Conservation (phyloP, 2,797 vertebrate genomes). For the Rhincodon typus region DNA sequence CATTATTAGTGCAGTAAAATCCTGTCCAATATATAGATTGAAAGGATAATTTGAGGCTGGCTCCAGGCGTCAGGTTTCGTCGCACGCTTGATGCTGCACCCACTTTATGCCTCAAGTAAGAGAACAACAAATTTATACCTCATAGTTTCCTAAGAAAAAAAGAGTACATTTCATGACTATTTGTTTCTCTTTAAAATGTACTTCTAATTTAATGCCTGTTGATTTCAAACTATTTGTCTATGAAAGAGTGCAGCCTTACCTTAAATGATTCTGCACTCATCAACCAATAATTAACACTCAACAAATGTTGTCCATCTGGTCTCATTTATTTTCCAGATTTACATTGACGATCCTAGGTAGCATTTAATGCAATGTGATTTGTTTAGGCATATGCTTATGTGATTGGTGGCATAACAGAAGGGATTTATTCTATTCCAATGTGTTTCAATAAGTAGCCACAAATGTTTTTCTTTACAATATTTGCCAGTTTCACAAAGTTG, state of each 20-base stretch:
- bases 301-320: constrained; percentile 1
- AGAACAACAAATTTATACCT: not conserved
- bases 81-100: not conserved
- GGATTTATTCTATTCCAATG: not conserved
- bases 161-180: not conserved
- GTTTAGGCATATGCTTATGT: not conserved
- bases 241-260: not conserved
- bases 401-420: not conserved
- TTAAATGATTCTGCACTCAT: not conserved
- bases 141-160: not conserved
- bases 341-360: not conserved
- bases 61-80: not conserved
- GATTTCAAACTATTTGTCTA: not conserved
- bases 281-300: not conserved
- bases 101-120: not conserved
- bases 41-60: not conserved
- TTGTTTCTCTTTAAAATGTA: not conserved
- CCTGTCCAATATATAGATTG: not conserved
- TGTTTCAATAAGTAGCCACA: not conserved
- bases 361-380: not conserved
- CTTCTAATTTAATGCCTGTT: not conserved
- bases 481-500: not conserved
- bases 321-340: not conserved
- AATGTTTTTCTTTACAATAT: not conserved
- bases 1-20: not conserved